Conservation (phyloP, 1,140 invertebrate species). For the Drosophila sucinea region DNA sequence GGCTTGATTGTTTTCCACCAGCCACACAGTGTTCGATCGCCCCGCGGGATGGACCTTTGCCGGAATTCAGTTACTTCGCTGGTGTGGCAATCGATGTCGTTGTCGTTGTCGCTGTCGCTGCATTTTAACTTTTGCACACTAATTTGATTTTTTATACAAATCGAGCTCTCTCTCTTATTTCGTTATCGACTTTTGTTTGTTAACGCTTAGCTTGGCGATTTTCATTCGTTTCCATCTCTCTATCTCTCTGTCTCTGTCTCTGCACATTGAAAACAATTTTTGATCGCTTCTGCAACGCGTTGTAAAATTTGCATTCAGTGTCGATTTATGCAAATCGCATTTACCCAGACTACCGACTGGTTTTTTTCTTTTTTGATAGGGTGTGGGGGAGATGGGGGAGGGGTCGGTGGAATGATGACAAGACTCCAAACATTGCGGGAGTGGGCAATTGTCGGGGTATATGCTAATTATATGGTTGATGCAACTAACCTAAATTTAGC, state of each 20-base stretch:
- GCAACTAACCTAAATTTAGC: conserved; percentile 52
- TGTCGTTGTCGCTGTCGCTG: conserved; percentile 23
- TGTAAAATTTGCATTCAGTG: conserved; percentile 73
- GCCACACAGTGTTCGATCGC: neutral
- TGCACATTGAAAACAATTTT: conserved; percentile 65
- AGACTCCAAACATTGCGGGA: conserved; percentile 53
- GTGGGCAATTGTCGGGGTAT: conserved; percentile 62
- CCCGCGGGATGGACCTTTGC: conserved; percentile 40
- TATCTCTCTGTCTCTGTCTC: conserved; percentile 15
- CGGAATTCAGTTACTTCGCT: conserved; percentile 66
- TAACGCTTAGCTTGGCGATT: conserved; percentile 78
- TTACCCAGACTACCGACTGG: conserved; percentile 39
- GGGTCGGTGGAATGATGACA: conserved; percentile 32
- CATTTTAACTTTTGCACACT: conserved; percentile 59
- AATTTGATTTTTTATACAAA: conserved; percentile 78
- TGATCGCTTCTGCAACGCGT: conserved; percentile 48
- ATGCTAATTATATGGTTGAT: conserved; percentile 64
- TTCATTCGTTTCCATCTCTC: conserved; percentile 38
- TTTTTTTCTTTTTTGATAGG: neutral
- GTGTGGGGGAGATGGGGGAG: neutral
- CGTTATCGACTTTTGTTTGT: conserved; percentile 79
- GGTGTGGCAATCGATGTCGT: conserved; percentile 19
- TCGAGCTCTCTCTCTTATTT: conserved; percentile 67
- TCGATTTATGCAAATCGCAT: conserved; percentile 78
- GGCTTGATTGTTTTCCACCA: conserved; percentile 53